Evolutionary conservation across 1,140 invertebrate species (phyloP), one percentile per base, ranked within the genome.

Genomic region (Globodera rostochiensis): DNA sequence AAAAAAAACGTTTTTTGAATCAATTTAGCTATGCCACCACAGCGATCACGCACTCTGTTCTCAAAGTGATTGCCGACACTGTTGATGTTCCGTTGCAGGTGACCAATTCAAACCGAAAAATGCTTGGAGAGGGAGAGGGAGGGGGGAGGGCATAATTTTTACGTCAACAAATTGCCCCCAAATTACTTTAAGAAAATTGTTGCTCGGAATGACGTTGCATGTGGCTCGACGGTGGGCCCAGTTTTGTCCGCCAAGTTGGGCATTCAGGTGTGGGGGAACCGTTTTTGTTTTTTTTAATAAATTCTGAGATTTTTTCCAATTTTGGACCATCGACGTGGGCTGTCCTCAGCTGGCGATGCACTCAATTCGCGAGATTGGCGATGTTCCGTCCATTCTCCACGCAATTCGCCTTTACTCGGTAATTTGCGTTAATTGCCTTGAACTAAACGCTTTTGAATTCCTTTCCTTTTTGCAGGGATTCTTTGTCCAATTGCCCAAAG

Each of bases 331-430:
- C 66, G 91, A 92, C 84, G 86, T 92, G 21, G 92, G 92, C 7
- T 89, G 88, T 6, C 88, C 91, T 6, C 91, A 91, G 83, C 85
- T 92, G 15, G 89, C 88, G n/a, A 92, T 92, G 91, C 91, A 92
- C 85, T 91, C 91, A n/a, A 91, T 91, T 78, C 83, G 91, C 67
- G 91, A 92, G 45, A 49, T 83, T 74, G 74, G 82, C 11, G 82
- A 83, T 66, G 49, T 53, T 5, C 57, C 82, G 21, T 84, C 83
- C 5, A 84, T 83, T 21, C 7, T 64, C 5, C 49, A 83, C n/a
- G 76, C 82, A 15, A 85, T 50, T 64, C 49, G 45, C 15, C 83
- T 83, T 50, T 83, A 45, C 47, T 83, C 81, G 73, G 82, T 82
- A 36, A 21, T 9, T 47, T 53, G 8, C 78, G 19, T 78, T 78